Base-by-base conservation (phyloP, 2,113 vertebrate species). In the Campylorhamphus procurvoides region DNA sequence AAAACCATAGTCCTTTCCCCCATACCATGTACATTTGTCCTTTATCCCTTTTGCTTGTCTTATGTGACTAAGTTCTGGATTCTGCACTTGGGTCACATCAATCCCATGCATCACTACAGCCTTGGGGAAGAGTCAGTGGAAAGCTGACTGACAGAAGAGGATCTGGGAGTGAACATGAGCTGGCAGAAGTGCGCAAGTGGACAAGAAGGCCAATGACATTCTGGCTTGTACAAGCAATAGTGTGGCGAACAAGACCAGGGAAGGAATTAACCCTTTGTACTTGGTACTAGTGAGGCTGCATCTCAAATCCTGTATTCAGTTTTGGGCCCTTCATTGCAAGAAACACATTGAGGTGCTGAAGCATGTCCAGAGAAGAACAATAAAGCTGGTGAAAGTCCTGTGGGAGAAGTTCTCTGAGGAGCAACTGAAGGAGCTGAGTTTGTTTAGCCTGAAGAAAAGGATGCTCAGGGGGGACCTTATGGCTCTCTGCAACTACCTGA, bases 291-390 rank as follows among this genome's bases (percentile, higher is more conserved):
- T 17, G 60, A 42, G 40, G 14, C 3, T 10, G 6, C 20, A 17
- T 12, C 60, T 53, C 5, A 5, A 24, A 42, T 53, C 0, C n/a
- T 67, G 20, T 19, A 17, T 5, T 7, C 7, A 67, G 10, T 40
- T 74, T 18, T 85, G n/a, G 12, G 29, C 3, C 2, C 4, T 8
- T 27, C 12, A 4, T 18, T 47, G 0, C 8, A 33, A 24, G 29
- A 55, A 53, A 6, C 52, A 14, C 20, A 27, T 4, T 31, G 39
- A 55, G 29, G 29, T 2, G 10, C 3, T 80, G 39, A 35, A 47
- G n/a, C 0, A 0, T 6, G 29, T 42, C 25, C 53, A 67, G 75
- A 6, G 22, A 74, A 55, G 25, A n/a, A 8, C 29, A 40, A 2
- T 0, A 0, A 42, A 42, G 47, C 18, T 74, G 35, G 28, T 1